Evolutionary conservation across 2,888 invertebrate genomes (phyloP), one percentile per base, ranked within the genome.

Genomic region (Notocelia uddmanniana): DNA sequence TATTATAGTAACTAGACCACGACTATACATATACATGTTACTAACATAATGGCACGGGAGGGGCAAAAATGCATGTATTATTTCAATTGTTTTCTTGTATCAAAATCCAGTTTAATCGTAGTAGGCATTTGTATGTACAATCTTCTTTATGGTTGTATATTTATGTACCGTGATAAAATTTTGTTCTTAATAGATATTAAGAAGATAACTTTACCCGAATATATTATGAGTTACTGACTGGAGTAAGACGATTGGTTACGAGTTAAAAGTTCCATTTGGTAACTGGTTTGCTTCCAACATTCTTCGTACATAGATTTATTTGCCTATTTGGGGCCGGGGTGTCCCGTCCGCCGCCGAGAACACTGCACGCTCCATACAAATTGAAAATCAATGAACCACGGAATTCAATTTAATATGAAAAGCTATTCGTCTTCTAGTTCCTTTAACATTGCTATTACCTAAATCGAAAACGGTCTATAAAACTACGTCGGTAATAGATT

Each of bases 351-450:
- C 79, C 71, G 76, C 78, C 76, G 74, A 76, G 77, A 78, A 79
- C 78, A 79, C 80, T 82, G 85, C 83, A 83, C 83, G 85, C 81
- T 81, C 82, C 82, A 84, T 87, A 85, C 89, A 90, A 91, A 92
- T 91, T 90, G 91, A 92, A 92, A 92, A 91, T 90, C 91, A 92
- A 91, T 91, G 89, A 90, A 89, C 89, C 88, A 80, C 82, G 84
- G 85, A 84, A 89, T 87, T 85, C 87, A 87, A 89, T 90, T 89
- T 89, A 85, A 89, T 90, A 89, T 88, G 85, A 88, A 89, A 87
- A 86, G 83, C 88, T 85, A 89, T 90, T 89, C 87, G 83, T 87
- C 85, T 89, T 86, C 82, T 81, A 81, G 79, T 81, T 77, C 77
- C 76, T 80, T 59, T 73, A 69, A 73, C 74, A 75, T 69, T 73